Conservation (phyloP, 2,888 invertebrate genomes). For the Sinohyriopsis cumingii region DNA sequence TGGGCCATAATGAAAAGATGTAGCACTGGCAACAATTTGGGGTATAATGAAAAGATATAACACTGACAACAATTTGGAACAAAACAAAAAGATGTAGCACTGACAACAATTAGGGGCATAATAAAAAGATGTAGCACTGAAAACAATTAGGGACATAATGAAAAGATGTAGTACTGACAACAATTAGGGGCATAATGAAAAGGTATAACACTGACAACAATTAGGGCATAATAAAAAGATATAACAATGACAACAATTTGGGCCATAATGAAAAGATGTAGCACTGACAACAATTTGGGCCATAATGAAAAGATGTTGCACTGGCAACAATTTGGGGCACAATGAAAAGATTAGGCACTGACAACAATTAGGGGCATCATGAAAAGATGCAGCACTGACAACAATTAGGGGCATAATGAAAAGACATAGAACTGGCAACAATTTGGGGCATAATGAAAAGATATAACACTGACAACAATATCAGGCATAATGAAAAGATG, state of each 20-base stretch:
- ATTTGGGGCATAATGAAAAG: neutral
- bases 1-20: no score
- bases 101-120: neutral
- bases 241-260: neutral
- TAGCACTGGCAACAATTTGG: no score
- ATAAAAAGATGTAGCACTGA: neutral
- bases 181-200: no score
- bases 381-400: neutral
- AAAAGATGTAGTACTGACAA: neutral
- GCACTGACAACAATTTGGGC: neutral
- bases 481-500: no score
- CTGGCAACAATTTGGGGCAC: no score
- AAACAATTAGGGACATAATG: neutral
- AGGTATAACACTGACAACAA: no score
- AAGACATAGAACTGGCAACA: neutral
- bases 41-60: no score
- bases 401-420: no score
- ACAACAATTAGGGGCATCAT: no score
- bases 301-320: no score
- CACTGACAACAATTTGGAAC: neutral
- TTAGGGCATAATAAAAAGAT: neutral
- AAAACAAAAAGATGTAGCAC: no score
- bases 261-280: neutral
- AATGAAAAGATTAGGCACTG: no score
- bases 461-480: neutral